These are phyloP conservation scores for Pygoscelis antarcticus DNA, from an alignment of 2,113 vertebrate species.

Conservation along the genomic window DNA sequence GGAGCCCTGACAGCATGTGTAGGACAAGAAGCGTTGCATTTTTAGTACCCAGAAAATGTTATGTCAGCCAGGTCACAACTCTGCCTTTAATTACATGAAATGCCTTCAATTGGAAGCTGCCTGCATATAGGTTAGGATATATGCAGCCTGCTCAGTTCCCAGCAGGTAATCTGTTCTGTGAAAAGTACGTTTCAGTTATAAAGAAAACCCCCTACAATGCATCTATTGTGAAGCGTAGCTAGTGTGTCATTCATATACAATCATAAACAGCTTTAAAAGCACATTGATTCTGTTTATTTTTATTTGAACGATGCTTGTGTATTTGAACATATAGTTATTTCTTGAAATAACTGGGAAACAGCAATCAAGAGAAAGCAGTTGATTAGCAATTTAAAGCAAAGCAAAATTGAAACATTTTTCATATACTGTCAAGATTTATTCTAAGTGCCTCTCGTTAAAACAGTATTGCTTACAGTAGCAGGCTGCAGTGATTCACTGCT, in stretches of 20 bases:
- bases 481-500: constrained; percentile 49
- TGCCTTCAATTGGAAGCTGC: background rate
- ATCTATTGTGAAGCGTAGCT: constrained; percentile 16
- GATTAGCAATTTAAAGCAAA: constrained; percentile 56
- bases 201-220: background rate
- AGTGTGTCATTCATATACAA: background rate
- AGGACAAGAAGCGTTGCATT: background rate
- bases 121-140: background rate
- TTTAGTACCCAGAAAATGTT: background rate
- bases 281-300: constrained; percentile 46
- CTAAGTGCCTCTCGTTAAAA: constrained; percentile 2
- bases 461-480: constrained; percentile 34
- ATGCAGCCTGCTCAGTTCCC: background rate
- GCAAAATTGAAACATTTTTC: constrained; percentile 46
- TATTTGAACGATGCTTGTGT: background rate
- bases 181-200: background rate
- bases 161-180: background rate
- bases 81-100: constrained; percentile 33
- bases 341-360: constrained; percentile 46
- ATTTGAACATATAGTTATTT: constrained; percentile 39
- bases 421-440: constrained; percentile 29
- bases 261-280: constrained; percentile 42
- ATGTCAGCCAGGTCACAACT: background rate
- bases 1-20: background rate
- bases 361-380: constrained; percentile 32